phyloP scores from a whole-genome alignment of 2,888 invertebrate genomes.

The Bembecia ichneumoniformis region DNA sequence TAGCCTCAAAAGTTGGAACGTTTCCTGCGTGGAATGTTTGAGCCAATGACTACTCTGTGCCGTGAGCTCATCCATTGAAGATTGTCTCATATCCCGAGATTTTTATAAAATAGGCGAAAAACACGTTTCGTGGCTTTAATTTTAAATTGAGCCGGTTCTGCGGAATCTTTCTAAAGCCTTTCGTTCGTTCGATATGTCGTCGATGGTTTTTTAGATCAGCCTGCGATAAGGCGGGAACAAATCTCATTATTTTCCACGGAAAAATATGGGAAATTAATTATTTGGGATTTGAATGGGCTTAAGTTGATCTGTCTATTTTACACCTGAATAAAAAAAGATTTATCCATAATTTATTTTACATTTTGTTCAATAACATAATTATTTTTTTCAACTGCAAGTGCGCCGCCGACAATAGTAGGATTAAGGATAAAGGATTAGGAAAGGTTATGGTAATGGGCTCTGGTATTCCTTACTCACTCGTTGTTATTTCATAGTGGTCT shows the following conservation, averaged over 20 bases:
- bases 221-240: slow-evolving; percentile 32
- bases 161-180: slow-evolving; percentile 64
- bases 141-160: slow-evolving; percentile 71
- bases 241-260: slow-evolving; percentile 47
- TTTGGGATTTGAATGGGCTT: slow-evolving; percentile 28
- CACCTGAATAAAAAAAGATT: background rate
- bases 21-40: background rate
- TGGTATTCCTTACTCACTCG: no score
- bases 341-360: no score
- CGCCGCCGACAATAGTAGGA: no score
- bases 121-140: slow-evolving; percentile 74
- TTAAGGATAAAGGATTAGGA: no score
- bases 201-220: slow-evolving; percentile 36
- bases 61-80: slow-evolving; percentile 55
- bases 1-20: background rate
- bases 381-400: no score
- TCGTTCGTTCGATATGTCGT: slow-evolving; percentile 44
- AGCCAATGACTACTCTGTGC: slow-evolving; percentile 8
- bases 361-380: no score
- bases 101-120: slow-evolving; percentile 72
- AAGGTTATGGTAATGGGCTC: no score
- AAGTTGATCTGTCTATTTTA: background rate
- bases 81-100: slow-evolving; percentile 65
- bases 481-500: no score
- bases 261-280: slow-evolving; percentile 59